Evolutionary conservation across 1,140 invertebrate species (phyloP).

Genomic region (Telenomus remus): DNA sequence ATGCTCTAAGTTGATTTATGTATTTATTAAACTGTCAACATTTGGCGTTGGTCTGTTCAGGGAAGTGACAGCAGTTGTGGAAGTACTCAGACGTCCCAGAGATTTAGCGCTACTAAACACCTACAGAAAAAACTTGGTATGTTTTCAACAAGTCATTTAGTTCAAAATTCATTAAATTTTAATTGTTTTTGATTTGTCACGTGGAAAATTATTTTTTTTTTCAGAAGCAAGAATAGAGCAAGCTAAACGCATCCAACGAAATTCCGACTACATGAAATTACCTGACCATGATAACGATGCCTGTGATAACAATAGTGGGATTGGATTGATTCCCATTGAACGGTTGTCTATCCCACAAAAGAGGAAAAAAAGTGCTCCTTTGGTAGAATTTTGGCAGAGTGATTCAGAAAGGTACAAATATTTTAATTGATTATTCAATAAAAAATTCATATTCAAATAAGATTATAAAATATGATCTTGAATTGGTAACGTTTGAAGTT

Average conservation of each 20-base stretch:
- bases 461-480: too few species aligned
- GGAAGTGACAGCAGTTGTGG: constrained; percentile 74
- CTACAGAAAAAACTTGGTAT: constrained; percentile 75
- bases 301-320: constrained; percentile 55
- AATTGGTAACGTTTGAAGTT: too few species aligned
- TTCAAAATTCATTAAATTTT: constrained; percentile 11
- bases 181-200: constrained; percentile 2
- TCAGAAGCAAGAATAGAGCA: constrained; percentile 77
- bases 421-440: constrained; percentile 1
- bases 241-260: constrained; percentile 76
- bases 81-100: constrained; percentile 68
- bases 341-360: constrained; percentile 77
- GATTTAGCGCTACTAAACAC: constrained; percentile 69
- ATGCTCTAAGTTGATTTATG: background rate
- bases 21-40: background rate
- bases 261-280: constrained; percentile 77
- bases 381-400: constrained; percentile 77
- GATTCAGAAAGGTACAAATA: constrained; percentile 72
- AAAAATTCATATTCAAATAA: too few species aligned
- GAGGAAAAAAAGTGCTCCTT: constrained; percentile 77
- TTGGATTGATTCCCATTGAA: constrained; percentile 77
- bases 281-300: constrained; percentile 67
- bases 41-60: constrained; percentile 49
- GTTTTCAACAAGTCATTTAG: background rate
- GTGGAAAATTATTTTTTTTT: constrained; percentile 26